phyloP scores from a whole-genome alignment of 2,888 invertebrate genomes.

The Synanthedon formicaeformis region DNA sequence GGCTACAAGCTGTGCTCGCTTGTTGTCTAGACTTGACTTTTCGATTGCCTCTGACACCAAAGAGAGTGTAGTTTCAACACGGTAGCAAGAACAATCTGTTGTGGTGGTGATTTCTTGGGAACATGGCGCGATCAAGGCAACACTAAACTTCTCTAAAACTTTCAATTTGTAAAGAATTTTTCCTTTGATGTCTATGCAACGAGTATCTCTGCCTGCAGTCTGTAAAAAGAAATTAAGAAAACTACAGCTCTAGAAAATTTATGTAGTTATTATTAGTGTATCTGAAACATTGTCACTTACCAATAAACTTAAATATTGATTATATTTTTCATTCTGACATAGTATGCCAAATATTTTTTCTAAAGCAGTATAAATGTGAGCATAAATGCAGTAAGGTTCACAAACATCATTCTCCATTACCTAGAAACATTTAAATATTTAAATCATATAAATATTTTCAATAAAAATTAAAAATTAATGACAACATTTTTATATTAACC shows the following conservation, averaged over 20 bases:
- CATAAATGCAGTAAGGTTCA: slow-evolving; percentile 59
- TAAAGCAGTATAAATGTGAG: slow-evolving; percentile 57
- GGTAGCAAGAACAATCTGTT: slow-evolving; percentile 38
- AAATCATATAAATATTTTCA: no score
- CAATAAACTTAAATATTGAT: slow-evolving; percentile 45
- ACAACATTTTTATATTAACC: slow-evolving; percentile 15
- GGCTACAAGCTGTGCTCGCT: slow-evolving; percentile 52
- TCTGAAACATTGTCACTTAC: slow-evolving; percentile 15
- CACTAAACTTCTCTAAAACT: slow-evolving; percentile 52
- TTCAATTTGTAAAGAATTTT: slow-evolving; percentile 57
- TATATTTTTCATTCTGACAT: slow-evolving; percentile 54
- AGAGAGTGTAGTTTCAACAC: slow-evolving; percentile 32
- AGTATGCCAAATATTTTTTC: slow-evolving; percentile 54
- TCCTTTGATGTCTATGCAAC: slow-evolving; percentile 47
- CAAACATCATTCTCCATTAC: slow-evolving; percentile 59
- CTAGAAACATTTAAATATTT: slow-evolving; percentile 19
- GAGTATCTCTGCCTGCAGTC: slow-evolving; percentile 48
- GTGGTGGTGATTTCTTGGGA: slow-evolving; percentile 25
- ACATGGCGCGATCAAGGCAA: slow-evolving; percentile 55
- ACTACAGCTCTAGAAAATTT: background rate
- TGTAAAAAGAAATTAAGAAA: slow-evolving; percentile 14
- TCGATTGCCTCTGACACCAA: slow-evolving; percentile 29
- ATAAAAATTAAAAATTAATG: no score
- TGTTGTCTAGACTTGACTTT: slow-evolving; percentile 27
- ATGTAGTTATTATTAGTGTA: background rate